Evolutionary conservation across 2,888 invertebrate genomes (phyloP).

Genomic region (Synergus gifuensis): DNA sequence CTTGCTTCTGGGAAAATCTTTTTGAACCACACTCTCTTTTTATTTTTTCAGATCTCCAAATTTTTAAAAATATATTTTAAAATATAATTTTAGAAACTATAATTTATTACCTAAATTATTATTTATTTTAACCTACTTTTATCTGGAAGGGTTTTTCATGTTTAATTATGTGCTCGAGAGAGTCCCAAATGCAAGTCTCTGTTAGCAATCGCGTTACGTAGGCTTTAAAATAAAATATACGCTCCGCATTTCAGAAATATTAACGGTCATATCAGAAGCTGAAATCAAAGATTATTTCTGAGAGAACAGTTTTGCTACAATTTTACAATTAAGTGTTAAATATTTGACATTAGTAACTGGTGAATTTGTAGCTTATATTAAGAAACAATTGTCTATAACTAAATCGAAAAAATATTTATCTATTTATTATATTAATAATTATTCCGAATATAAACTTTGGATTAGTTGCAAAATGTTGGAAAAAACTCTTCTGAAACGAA

Average conservation of each 20-base stretch:
- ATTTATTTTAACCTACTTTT: background rate
- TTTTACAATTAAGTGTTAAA: background rate
- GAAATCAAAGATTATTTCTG: constrained; percentile 11
- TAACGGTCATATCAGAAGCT: background rate
- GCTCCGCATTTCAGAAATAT: constrained; percentile 6
- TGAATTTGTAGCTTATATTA: background rate
- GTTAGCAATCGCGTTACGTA: constrained; percentile 6
- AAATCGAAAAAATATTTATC: background rate
- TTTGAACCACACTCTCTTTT: background rate
- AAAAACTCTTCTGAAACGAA: background rate
- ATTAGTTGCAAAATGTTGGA: background rate
- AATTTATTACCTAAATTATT: constrained; percentile 14
- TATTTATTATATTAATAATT: background rate
- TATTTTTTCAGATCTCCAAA: background rate
- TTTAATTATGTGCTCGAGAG: constrained; percentile 6
- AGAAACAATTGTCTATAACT: background rate
- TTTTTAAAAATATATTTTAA: constrained; percentile 1
- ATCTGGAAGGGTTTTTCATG: background rate
- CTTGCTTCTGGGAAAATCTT: constrained; percentile 5
- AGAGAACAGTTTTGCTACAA: constrained; percentile 16
- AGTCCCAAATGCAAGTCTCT: constrained; percentile 23
- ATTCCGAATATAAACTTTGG: background rate
- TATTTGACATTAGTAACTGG: constrained; percentile 5
- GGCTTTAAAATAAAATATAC: constrained; percentile 37
- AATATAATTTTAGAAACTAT: constrained; percentile 6